A percentile compares a stretch with the other conserved stretches of the same genome.
Conservation (phyloP, 1,140 invertebrate genomes). For the Melipona quadrifasciata region DNA sequence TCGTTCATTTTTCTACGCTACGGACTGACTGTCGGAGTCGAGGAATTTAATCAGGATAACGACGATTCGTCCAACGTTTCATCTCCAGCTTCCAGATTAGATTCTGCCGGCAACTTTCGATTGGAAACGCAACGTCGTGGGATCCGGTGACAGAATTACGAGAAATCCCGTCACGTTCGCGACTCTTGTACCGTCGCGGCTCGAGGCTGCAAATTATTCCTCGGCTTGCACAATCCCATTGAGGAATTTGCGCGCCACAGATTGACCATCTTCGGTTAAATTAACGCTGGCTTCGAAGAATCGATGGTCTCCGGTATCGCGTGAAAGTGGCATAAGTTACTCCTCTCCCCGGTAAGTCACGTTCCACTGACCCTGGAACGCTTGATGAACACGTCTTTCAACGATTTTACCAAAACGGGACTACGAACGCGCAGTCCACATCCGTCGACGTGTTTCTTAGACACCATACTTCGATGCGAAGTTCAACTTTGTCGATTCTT, state of each 20-base stretch:
- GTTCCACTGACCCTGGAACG: conserved; percentile 58
- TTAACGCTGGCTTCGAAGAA: conserved; percentile 47
- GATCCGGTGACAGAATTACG: not conserved
- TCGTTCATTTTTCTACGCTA: not conserved
- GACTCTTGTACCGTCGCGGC: conserved; percentile 8
- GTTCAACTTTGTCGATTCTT: not conserved
- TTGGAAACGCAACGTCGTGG: not conserved
- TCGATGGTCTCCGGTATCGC: conserved; percentile 46
- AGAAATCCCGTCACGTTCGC: conserved; percentile 22
- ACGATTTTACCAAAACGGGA: conserved; percentile 58
- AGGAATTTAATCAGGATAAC: too few species aligned
- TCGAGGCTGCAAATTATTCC: conserved; percentile 42
- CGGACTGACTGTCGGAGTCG: too few species aligned
- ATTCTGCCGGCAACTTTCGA: too few species aligned
- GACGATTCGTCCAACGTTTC: too few species aligned
- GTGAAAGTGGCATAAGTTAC: conserved; percentile 62
- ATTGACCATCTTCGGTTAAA: conserved; percentile 55
- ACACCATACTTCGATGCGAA: not conserved
- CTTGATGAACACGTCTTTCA: conserved; percentile 54
- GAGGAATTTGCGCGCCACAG: conserved; percentile 34
- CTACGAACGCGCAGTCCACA: not conserved
- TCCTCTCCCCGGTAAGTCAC: conserved; percentile 31
- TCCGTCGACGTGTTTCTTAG: conserved; percentile 32
- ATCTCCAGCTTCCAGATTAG: too few species aligned
- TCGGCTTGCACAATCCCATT: conserved; percentile 20